Evolutionary conservation across 2,113 vertebrate genomes (phyloP), one percentile per base, ranked within the genome.

Genomic region (Lichenostomus cassidix): DNA sequence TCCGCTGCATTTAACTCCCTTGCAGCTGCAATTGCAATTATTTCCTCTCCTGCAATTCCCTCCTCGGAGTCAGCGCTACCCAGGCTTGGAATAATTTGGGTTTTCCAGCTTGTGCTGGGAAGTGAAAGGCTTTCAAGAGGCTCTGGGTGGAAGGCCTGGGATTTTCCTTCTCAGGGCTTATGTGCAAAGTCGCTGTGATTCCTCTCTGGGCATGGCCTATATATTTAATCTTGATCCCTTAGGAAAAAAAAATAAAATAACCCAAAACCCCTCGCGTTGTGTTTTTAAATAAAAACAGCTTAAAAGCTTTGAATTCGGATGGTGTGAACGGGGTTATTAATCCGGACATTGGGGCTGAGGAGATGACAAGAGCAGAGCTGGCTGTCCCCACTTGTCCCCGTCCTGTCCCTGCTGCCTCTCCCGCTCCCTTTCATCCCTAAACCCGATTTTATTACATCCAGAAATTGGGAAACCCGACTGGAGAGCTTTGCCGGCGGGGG

Each of bases 401-500:
- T 46, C 68, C 77, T 53, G 17, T 46, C 68, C 77, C 58, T 67
- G 71, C 6, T 33, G 84, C n/a, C 25, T 64, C 77, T 29, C 23
- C 62, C 18, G 35, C 78, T 50, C 31, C 35, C 89, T 96, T 96
- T 97, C 87, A 96, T 97, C 90, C 10, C 87, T 95, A 95, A 96
- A 82, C 91, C 90, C 86, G 10, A 10, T n/a, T 97, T 97, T 87
- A 96, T 96, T 93, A 58, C 88, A 71, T 17, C 60, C 82, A 11
- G 10, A 13, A 81, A 90, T 60, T 83, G 53, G 28, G 77, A 73
- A 91, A 82, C 46, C 0, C 49, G 6, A 12, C 82, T 88, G 75
- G 31, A 87, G 93, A 92, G 89, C 88, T 80, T 10, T 14, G 89
- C 73, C 5, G 5, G 91, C 29, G 62, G 49, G 59, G 85, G 27